Evolutionary conservation across 2,797 vertebrate genomes (phyloP), one percentile per base, ranked within the genome.

Genomic region (Sandelia bainsii): DNA sequence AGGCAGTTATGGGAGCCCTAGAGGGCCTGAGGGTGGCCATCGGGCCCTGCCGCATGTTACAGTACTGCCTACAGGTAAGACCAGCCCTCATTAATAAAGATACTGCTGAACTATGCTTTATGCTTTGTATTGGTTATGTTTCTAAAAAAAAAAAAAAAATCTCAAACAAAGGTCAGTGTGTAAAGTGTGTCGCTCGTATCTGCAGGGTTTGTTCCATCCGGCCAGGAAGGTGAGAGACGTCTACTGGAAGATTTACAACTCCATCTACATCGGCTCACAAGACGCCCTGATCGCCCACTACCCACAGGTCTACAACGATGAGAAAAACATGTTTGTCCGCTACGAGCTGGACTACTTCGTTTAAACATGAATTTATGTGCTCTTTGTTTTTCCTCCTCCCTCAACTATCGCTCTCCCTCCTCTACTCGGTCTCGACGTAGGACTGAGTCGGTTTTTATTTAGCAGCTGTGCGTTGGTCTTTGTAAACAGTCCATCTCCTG

Each of bases 221-320:
- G 98, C 98, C 83, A 93, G 98, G 72, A 99, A 99, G 91, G 98
- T 99, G 79, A 93, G 98, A 82, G 98, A 99, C 3, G 98, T 99
- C 16, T 99, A 99, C 85, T 99, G 98, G 98, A 99, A 99, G 94
- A 99, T 99, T 50, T 99, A 99, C 89, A 99, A 99, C 87, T 98
- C 97, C 13, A 99, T 99, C 90, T 99, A 99, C 91, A 99, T 99
- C 0, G 98, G 98, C 53, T 99, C 98, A 2, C 98, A 99, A 85
- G 98, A 99, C 48, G 98, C 98, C 51, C 95, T 99, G 79, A 99
- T 99, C 70, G 96, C 98, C 61, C 98, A 99, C 92, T 99, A 99
- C 75, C 97, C 98, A n/a, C 95, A 98, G 17, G 95, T 99, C 93
- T 97, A 97, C 93, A 99, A 99, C 0, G 98, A 99, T 29, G 98